Percentiles rank a stretch among this genome's conserved stretches.
Evolutionary conservation across 2,797 vertebrate species (phyloP).

Genomic region (Lycodopsis pacificus): DNA sequence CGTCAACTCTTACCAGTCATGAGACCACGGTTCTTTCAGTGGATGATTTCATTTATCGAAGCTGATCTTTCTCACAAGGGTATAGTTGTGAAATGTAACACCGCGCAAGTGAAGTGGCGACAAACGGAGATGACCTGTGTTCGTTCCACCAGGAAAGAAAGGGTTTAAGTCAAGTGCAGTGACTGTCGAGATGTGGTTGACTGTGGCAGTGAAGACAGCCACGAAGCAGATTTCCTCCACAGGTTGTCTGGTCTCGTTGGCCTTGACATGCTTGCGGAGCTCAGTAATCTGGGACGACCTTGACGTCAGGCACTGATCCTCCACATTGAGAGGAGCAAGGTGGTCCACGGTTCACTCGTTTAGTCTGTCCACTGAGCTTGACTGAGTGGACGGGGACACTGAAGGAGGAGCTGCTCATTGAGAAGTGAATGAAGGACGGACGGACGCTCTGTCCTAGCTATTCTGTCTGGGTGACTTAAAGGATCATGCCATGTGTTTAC

Average conservation of each 20-base stretch:
- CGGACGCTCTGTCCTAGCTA: background rate
- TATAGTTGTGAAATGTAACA: conserved; percentile 4
- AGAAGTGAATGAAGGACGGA: conserved; percentile 10
- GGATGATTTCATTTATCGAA: background rate
- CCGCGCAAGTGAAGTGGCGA: background rate
- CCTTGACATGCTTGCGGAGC: conserved; percentile 38
- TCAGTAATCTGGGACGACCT: conserved; percentile 53
- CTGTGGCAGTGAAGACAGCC: conserved; percentile 2
- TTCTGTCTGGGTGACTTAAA: conserved; percentile 8
- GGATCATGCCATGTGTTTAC: background rate
- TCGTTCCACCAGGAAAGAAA: background rate
- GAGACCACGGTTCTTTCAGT: background rate
- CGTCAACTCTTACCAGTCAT: background rate
- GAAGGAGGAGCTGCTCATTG: conserved; percentile 18
- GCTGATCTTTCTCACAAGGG: background rate
- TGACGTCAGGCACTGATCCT: conserved; percentile 42
- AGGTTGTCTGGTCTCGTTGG: conserved; percentile 45
- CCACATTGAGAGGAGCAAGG: conserved; percentile 27
- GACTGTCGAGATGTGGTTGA: conserved; percentile 1
- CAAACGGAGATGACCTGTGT: background rate
- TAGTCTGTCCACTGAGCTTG: conserved; percentile 25
- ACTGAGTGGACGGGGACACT: conserved; percentile 38
- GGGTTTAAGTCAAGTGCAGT: conserved; percentile 2
- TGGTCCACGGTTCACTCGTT: conserved; percentile 54
- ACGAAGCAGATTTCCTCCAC: conserved; percentile 12